Evolutionary conservation across 2,797 vertebrate genomes (phyloP), one percentile per base, ranked within the genome.

Genomic region (Kryptolebias ocellatus): DNA sequence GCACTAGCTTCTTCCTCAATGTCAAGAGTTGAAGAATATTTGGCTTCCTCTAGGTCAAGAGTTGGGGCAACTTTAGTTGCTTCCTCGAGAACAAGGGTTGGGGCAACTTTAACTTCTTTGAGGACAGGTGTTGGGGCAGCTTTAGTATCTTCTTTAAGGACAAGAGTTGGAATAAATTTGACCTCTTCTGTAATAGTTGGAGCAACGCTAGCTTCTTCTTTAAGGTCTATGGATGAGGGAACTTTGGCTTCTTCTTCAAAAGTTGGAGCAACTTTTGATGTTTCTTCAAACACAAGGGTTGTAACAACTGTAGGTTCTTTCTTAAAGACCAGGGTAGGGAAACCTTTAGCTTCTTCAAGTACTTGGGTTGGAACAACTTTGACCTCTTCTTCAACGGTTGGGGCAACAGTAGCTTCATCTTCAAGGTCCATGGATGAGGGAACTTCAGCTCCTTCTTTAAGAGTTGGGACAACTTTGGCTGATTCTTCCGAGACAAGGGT

Each of bases 141-240:
- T 9, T 27, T 60, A n/a, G 31, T 18, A 27, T 72, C 52, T 1
- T 72, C 52, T 37, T 70, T 63, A 16, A 17, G 12, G 39, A 60
- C 56, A 27, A 11, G 10, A 28, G 45, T 51, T 12, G 50, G 24
- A 15, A 17, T 1, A 52, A 61, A 14, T 12, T 53, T 57, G n/a
- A n/a, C 8, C 28, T 61, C 49, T 28, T 67, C 51, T 24, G 20
- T 24, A 54, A 18, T 29, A 42, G 39, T 42, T 42, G 39, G 11
- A 12, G 11, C 39, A 42, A 31, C 14, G 10, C 24, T 20, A 42
- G 18, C 27, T 20, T 47, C 62, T 5, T 65, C 29, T 3, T 58
- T 55, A 39, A 46, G 4, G 6, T n/a, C 52, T 18, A 46, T 4
- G 7, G 42, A 34, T 53, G 64, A 3, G 1, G 27, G 16, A 54